Conservation (phyloP, 1,140 invertebrate genomes). For the Drosophila elegans region DNA sequence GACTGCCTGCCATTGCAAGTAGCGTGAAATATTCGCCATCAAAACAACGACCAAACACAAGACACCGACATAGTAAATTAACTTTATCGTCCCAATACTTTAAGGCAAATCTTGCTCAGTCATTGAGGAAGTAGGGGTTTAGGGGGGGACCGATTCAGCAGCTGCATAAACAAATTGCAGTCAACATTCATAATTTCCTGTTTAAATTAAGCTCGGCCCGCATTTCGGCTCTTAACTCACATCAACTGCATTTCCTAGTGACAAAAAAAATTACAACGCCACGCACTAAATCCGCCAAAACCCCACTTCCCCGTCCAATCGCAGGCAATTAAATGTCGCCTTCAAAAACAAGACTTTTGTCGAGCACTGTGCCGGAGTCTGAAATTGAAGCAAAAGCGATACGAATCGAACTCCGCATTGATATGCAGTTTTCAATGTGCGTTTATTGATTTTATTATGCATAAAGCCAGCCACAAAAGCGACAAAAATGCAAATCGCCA, state of each 20-base stretch:
- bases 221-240: slow-evolving; percentile 67
- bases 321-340: slow-evolving; percentile 79
- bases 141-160: slow-evolving; percentile 57
- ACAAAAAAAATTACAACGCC: slow-evolving; percentile 74
- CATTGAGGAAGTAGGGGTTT: slow-evolving; percentile 8
- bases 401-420: slow-evolving; percentile 41
- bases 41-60: slow-evolving; percentile 69
- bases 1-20: slow-evolving; percentile 35
- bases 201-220: slow-evolving; percentile 80
- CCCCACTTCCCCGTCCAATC: slow-evolving; percentile 36
- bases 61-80: slow-evolving; percentile 68
- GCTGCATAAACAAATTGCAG: slow-evolving; percentile 83
- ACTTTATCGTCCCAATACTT: slow-evolving; percentile 70
- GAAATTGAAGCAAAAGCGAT: slow-evolving; percentile 37
- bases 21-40: slow-evolving; percentile 80
- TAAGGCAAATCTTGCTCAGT: slow-evolving; percentile 60
- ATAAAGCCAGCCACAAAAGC: slow-evolving; percentile 75
- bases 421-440: slow-evolving; percentile 73
- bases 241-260: slow-evolving; percentile 81
- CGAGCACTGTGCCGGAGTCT: slow-evolving; percentile 32
- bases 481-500: slow-evolving; percentile 80
- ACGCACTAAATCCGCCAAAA: slow-evolving; percentile 50
- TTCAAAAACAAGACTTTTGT: slow-evolving; percentile 66
- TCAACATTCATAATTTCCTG: slow-evolving; percentile 84
- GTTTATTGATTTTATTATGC: slow-evolving; percentile 83